Evolutionary conservation across 35 echinoderm and acorn worm species (phyloP), one percentile per base, ranked within the genome.

Genomic region (Anneissia japonica): DNA sequence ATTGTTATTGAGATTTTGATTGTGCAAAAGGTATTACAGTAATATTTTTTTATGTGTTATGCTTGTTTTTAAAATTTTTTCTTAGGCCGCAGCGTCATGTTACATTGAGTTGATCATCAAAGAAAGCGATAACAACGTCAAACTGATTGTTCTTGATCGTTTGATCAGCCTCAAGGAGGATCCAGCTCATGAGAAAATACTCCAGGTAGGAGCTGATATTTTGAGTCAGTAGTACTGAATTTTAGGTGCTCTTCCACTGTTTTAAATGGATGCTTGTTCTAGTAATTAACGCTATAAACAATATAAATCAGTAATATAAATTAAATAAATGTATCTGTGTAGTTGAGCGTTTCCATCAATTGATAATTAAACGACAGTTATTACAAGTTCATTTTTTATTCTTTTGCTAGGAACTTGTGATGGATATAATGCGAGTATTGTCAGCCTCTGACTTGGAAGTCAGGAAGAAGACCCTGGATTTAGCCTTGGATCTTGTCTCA

Each of bases 101-200:
- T 97, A 97, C 83, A 97, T 97, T 41, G 95, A 97, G 29, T 84
- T 97, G 39, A 97, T 97, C 89, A 91, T 97, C 82, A 97, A 97
- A 46, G 95, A 97, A 64, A 97, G 95, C 80, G 95, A 97, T 83
- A 97, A 97, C 86, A 97, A 97, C 64, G 95, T 97, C 56, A 97
- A 97, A 46, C 85, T 97, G 23, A 97, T 97, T 30, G 95, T 97
- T 13, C 86, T 97, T 26, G 95, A 97, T 76, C 36, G 95, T 46
- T 86, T 97, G 19, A 91, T 97, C 3, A 85, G 81, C 35, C 89
- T 97, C 51, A 93, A 86, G 36, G 95, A 97, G 29, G 81, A 90
- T 32, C 91, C 95, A 19, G 79, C 84, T 17, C 95, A 97, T 79
- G 95, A 97, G 86, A 97, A 93, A 76, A 92, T 97, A 35, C 83